phyloP scores from a whole-genome alignment of 1,140 invertebrate genomes.

The Conus ventricosus region DNA sequence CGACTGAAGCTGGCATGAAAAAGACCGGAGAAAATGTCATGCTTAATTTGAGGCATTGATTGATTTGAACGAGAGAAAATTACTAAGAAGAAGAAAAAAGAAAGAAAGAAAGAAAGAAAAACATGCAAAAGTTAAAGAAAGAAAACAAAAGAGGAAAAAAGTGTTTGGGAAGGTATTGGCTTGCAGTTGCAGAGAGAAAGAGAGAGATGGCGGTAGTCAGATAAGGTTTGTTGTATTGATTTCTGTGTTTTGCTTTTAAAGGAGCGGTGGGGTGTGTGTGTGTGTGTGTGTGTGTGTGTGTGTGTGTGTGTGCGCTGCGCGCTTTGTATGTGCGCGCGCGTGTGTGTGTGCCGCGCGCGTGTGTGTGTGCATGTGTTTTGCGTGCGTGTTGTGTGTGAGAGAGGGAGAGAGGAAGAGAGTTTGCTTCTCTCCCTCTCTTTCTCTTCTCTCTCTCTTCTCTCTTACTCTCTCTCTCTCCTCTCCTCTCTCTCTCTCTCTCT shows the following conservation, averaged over 20 bases:
- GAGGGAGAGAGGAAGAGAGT: too few species aligned
- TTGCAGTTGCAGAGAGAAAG: constrained; percentile 29
- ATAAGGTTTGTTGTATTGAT: not conserved
- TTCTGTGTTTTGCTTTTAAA: not conserved
- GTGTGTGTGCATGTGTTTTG: too few species aligned
- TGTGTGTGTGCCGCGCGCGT: too few species aligned
- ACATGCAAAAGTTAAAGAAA: not conserved
- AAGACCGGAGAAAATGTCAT: not conserved
- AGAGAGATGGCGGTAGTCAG: constrained; percentile 17
- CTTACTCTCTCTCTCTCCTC: too few species aligned
- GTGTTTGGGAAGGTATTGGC: constrained; percentile 9
- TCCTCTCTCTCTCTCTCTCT: constrained; percentile 2
- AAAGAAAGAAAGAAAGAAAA: not conserved
- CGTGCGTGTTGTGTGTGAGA: too few species aligned
- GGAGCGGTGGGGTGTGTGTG: not conserved
- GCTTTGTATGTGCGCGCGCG: too few species aligned
- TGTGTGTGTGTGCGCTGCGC: too few species aligned
- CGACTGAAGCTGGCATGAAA: not conserved
- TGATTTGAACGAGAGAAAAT: constrained; percentile 19
- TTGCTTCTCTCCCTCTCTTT: too few species aligned
- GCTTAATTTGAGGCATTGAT: not conserved
- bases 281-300: too few species aligned
- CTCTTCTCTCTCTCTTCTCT: too few species aligned
- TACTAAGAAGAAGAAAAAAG: not conserved
- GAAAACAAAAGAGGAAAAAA: constrained; percentile 6